phyloP scores from a whole-genome alignment of 2,888 invertebrate species.

The Drosophila mimetica region DNA sequence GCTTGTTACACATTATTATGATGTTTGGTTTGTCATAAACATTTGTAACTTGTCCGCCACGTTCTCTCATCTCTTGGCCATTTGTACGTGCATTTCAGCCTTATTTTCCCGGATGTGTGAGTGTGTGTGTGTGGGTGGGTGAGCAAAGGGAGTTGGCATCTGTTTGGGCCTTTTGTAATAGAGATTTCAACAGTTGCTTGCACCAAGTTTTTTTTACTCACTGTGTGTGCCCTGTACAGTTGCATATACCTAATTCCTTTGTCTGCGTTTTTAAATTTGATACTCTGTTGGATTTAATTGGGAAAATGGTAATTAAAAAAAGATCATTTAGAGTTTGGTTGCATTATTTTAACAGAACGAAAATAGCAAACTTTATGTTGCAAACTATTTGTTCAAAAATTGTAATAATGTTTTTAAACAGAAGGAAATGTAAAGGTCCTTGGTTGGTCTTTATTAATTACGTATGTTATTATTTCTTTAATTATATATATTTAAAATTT shows the following conservation, averaged over 20 bases:
- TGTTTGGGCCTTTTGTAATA: conserved; percentile 26
- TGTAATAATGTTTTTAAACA: too few species aligned
- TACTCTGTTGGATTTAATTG: not conserved
- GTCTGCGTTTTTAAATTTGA: not conserved
- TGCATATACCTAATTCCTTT: not conserved
- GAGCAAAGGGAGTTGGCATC: not conserved
- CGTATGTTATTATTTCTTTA: too few species aligned
- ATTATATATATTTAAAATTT: not conserved
- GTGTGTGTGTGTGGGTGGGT: not conserved
- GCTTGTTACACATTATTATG: conserved; percentile 71
- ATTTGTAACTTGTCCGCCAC: conserved; percentile 72
- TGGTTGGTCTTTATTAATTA: too few species aligned
- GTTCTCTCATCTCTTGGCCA: conserved; percentile 22
- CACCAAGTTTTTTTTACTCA: not conserved
- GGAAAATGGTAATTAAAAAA: too few species aligned
- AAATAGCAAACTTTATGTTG: too few species aligned
- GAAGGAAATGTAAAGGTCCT: too few species aligned
- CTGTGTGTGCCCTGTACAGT: conserved; percentile 1
- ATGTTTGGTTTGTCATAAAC: conserved; percentile 78
- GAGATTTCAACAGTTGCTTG: conserved; percentile 30
- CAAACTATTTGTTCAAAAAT: too few species aligned
- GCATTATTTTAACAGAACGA: too few species aligned
- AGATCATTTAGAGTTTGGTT: not conserved
- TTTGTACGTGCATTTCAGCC: conserved; percentile 33
- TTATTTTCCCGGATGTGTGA: not conserved